Evolutionary conservation across 2,888 invertebrate species (phyloP), one percentile per base, ranked within the genome.

Genomic region (Helobdella robusta): DNA sequence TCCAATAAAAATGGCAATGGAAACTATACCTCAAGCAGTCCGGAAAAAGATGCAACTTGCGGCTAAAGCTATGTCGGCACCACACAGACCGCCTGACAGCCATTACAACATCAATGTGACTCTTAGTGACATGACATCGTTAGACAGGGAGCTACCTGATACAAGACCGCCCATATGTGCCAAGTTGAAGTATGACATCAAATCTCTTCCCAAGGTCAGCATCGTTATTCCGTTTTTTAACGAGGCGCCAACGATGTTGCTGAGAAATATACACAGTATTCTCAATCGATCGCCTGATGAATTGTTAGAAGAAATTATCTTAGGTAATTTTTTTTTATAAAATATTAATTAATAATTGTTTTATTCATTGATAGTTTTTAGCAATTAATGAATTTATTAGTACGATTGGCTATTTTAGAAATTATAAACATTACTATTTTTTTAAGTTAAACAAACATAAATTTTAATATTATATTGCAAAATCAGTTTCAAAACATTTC

Each of bases 261-360:
- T 70, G 36, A 54, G 69, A 32, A 76, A 77, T 23, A 69, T 77
- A 4, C 71, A 71, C 68, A 70, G 70, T 52, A 48, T 71, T 32
- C 68, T 71, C 50, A 65, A 64, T 28, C 59, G 69, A 30, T 64
- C 68, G 6, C 71, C 70, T 2, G 66, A 68, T 20, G 36, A 54
- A 4, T 67, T 71, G 6, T 66, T 71, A 25, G 67, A 64, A 23
- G 66, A 71, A 40, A 68, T 72, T 50, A 62, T 62, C 30, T 35
- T 62, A 5, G 62, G 35, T 62, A 28, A 4, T 34, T 60, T 6
- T 5, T 5, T 8, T 36, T 20, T 4, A 35, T 3, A 58, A 64
- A 23, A 52, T 8, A 20, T 30, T 5, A 56, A 56, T 28, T 48
- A 48, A 23, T 1, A 25, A 48, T 23, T 23, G 20, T 23, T 20